Percentiles rank a stretch among this genome's conserved stretches.
These are phyloP conservation scores for Drosophila cardini DNA, from an alignment of 1,140 invertebrate species.

Conservation along the genomic window DNA sequence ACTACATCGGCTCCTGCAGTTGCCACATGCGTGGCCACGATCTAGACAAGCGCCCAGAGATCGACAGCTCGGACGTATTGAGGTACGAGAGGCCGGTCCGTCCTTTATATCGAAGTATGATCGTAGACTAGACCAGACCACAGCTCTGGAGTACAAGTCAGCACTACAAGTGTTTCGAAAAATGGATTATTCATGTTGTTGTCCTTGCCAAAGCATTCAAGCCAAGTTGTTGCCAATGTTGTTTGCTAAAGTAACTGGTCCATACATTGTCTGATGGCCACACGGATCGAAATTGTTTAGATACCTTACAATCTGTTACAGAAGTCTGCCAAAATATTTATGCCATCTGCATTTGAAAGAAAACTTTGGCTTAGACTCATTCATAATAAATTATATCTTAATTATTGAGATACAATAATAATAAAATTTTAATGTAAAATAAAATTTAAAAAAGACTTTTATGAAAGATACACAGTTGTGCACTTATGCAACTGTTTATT, in stretches of 20 bases:
- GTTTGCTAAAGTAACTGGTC: constrained; percentile 6
- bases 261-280: constrained; percentile 9
- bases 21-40: constrained; percentile 74
- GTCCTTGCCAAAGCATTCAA: constrained; percentile 56
- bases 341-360: not conserved
- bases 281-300: constrained; percentile 17
- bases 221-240: constrained; percentile 4
- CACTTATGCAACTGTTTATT: not conserved
- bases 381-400: too few species aligned
- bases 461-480: not conserved
- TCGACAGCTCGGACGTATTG: constrained; percentile 41
- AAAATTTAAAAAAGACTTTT: too few species aligned
- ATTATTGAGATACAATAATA: too few species aligned
- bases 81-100: constrained; percentile 13
- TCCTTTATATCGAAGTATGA: constrained; percentile 64
- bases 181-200: constrained; percentile 81
- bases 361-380: too few species aligned
- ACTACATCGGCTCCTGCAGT: constrained; percentile 42
- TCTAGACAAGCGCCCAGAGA: constrained; percentile 63
- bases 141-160: not conserved
- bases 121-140: constrained; percentile 26
- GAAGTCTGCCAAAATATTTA: not conserved
- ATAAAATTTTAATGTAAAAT: too few species aligned
- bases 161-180: constrained; percentile 72
- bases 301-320: not conserved